Base-by-base conservation (phyloP, 2,888 invertebrate species). In the Nephrocerus scutellatus region DNA sequence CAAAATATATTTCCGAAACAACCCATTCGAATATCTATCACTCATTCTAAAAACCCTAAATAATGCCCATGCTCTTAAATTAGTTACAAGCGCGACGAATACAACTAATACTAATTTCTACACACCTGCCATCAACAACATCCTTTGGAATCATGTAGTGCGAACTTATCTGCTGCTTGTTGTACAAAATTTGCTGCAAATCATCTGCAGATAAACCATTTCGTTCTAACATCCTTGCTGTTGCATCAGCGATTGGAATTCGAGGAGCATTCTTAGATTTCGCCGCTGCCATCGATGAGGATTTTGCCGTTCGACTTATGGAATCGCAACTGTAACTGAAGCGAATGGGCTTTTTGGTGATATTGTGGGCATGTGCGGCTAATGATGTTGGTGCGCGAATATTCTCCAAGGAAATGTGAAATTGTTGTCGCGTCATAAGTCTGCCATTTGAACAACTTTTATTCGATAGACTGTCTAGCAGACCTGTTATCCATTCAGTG, bases 401-500 rank as follows among this genome's bases (percentile, higher is more conserved):
- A 16, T 30, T 25, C 18, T 30, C 10, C 18, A 20, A 14, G 33
- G 22, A 21, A 25, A 21, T 23, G 31, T 25, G 43, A 29, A 31
- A 18, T 24, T 16, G 30, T 33, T 26, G 31, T 25, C 24, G 9
- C 14, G 25, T 14, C 30, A 13, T 31, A 21, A 6, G 22, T 14
- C 21, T 9, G 6, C 10, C 19, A 5, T 5, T 16, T n/a, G 6
- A 21, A 5, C 20, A 19, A 16, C 34, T 29, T 44, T n/a, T 16
- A 6, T 19, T 46, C 13, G 53, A 44, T 8, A 58, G 42, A 37
- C 59, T 59, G 32, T 57, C 59, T 5, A 59, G 41, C 6, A 61
- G 37, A 25, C 54, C 58, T 12, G 57, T 54, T 34, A 61, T 59
- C 61, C 61, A 61, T 39, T 57, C 52, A 24, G 58, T 55, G 38